Conservation (phyloP, 2,113 vertebrate species). For the Monopterus albus region DNA sequence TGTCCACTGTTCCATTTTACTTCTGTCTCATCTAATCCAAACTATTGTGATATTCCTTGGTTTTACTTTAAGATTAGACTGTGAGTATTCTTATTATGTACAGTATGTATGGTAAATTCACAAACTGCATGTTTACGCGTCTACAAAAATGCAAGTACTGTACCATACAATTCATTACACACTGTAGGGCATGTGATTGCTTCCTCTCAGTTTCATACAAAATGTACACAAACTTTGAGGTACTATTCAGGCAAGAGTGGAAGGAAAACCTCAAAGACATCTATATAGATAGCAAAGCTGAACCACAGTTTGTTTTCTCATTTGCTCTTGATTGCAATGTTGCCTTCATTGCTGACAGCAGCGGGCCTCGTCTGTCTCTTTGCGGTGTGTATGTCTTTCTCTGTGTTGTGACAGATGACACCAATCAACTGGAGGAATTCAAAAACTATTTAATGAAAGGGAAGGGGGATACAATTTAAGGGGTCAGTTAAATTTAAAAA, state of each 20-base stretch:
- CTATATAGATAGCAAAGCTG: slow-evolving; percentile 12
- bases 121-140: background rate
- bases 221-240: slow-evolving; percentile 1
- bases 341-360: background rate
- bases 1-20: slow-evolving; percentile 56
- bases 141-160: background rate
- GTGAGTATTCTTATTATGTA: no score
- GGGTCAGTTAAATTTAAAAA: no score
- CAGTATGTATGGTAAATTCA: background rate
- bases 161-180: background rate
- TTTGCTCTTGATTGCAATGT: slow-evolving; percentile 48
- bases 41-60: background rate
- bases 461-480: no score
- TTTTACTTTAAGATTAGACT: no score
- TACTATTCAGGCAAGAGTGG: slow-evolving; percentile 5
- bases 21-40: slow-evolving; percentile 48
- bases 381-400: slow-evolving; percentile 37
- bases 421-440: no score
- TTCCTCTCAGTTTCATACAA: background rate
- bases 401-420: slow-evolving; percentile 32
- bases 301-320: slow-evolving; percentile 61
- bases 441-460: no score
- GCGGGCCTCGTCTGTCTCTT: slow-evolving; percentile 31
- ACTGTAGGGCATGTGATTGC: background rate
- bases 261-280: slow-evolving; percentile 6